These are phyloP conservation scores for Acrocyrtus sp. DNA, from an alignment of 2,888 invertebrate genomes.

Conservation along the genomic window DNA sequence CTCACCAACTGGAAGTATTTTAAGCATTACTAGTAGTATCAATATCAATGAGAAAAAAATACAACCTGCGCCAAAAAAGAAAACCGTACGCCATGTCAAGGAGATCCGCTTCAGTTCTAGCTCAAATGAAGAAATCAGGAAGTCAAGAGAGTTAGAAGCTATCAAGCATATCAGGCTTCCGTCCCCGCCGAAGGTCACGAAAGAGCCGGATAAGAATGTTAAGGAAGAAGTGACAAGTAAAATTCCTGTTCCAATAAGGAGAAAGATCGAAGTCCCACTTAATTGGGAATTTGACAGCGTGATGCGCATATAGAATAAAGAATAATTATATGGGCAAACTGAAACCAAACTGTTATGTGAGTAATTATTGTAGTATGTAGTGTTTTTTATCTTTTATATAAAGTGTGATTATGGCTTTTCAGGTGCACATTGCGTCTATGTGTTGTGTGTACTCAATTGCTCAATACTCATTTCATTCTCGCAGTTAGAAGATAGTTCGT, in stretches of 20 bases:
- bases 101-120: slow-evolving; percentile 2
- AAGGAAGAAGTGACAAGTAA: background rate
- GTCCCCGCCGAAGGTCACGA: background rate
- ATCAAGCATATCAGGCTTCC: background rate
- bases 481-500: too few relatives aligned
- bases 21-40: too few relatives aligned
- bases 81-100: background rate
- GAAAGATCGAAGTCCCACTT: too few relatives aligned
- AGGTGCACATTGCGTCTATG: too few relatives aligned
- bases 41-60: background rate
- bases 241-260: slow-evolving; percentile 8
- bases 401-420: too few relatives aligned
- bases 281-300: too few relatives aligned
- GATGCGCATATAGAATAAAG: too few relatives aligned
- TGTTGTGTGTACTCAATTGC: too few relatives aligned
- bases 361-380: too few relatives aligned
- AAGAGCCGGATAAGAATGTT: background rate
- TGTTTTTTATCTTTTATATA: too few relatives aligned
- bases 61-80: background rate
- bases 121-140: background rate
- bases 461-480: too few relatives aligned
- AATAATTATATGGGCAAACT: too few relatives aligned
- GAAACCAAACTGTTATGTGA: background rate
- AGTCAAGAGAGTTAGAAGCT: slow-evolving; percentile 17
- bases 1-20: background rate